Evolutionary conservation across 2,888 invertebrate species (phyloP).

Genomic region (Ophioninae sp.): DNA sequence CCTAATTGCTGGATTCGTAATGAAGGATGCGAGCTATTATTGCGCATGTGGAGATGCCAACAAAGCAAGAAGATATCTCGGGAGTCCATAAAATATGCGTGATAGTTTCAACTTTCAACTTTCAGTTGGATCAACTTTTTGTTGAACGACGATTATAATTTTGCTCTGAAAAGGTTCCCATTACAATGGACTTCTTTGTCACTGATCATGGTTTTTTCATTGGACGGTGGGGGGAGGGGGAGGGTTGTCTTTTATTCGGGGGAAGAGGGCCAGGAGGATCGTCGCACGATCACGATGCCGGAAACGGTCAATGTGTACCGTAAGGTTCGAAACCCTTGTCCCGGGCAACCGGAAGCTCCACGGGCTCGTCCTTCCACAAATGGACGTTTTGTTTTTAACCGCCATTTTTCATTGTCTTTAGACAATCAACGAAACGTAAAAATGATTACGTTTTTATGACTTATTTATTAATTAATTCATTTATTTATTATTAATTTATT

Average conservation of each 20-base stretch:
- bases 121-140: too few species aligned
- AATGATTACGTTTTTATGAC: too few species aligned
- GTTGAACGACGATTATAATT: constrained; percentile 44
- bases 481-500: too few species aligned
- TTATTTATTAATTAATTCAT: too few species aligned
- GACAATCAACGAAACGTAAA: too few species aligned
- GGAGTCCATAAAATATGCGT: constrained; percentile 48
- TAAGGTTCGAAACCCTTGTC: constrained; percentile 69
- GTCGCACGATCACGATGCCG: constrained; percentile 66
- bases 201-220: constrained; percentile 18
- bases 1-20: constrained; percentile 54
- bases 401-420: neutral
- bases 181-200: constrained; percentile 1
- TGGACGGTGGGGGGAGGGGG: too few species aligned
- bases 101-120: too few species aligned
- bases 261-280: constrained; percentile 22
- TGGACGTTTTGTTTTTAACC: constrained; percentile 34
- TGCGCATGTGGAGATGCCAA: constrained; percentile 10
- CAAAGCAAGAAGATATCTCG: constrained; percentile 37
- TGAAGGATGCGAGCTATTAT: constrained; percentile 55
- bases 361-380: constrained; percentile 60
- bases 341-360: constrained; percentile 73
- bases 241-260: neutral
- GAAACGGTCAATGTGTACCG: constrained; percentile 75
- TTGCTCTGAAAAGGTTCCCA: constrained; percentile 29